Percentiles rank a stretch among this genome's conserved stretches.
phyloP scores from a whole-genome alignment of 1,140 invertebrate species.

The Drosophila albomicans region DNA sequence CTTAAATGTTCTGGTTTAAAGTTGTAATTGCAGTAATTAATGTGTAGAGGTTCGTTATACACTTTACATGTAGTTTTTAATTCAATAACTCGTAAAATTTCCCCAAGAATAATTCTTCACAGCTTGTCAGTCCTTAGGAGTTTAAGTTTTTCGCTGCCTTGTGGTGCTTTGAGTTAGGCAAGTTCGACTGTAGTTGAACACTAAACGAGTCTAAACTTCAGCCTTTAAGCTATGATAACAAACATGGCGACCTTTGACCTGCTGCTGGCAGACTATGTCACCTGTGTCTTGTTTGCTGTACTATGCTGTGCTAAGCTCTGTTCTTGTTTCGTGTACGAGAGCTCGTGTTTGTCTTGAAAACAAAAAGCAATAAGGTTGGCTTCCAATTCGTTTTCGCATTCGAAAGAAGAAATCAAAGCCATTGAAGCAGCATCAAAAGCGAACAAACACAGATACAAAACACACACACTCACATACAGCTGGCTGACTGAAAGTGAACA shows the following conservation, averaged over 20 bases:
- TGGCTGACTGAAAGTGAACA: conserved; percentile 44
- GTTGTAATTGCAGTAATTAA: neutral
- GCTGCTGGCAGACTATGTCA: conserved; percentile 2
- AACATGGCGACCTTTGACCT: neutral
- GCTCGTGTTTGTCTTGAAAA: conserved; percentile 52
- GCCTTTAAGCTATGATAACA: neutral
- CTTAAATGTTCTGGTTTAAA: neutral
- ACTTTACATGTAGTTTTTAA: neutral
- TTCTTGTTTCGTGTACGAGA: neutral
- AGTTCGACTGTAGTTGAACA: neutral
- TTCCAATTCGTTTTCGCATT: conserved; percentile 42
- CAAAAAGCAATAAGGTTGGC: conserved; percentile 68
- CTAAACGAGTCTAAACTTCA: neutral
- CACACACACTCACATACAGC: conserved; percentile 34
- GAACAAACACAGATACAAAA: conserved; percentile 65
- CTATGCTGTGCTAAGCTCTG: no score
- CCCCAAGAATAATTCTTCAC: neutral
- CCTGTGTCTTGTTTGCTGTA: neutral
- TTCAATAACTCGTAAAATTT: neutral
- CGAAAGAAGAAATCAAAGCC: conserved; percentile 59
- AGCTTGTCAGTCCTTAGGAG: neutral
- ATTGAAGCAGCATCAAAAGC: conserved; percentile 67
- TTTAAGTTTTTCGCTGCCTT: neutral
- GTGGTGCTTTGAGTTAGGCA: neutral
- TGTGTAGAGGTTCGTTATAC: neutral